These are phyloP conservation scores for Dicrostonyx torquatus DNA, from an alignment of 2,797 vertebrate genomes.

Conservation along the genomic window DNA sequence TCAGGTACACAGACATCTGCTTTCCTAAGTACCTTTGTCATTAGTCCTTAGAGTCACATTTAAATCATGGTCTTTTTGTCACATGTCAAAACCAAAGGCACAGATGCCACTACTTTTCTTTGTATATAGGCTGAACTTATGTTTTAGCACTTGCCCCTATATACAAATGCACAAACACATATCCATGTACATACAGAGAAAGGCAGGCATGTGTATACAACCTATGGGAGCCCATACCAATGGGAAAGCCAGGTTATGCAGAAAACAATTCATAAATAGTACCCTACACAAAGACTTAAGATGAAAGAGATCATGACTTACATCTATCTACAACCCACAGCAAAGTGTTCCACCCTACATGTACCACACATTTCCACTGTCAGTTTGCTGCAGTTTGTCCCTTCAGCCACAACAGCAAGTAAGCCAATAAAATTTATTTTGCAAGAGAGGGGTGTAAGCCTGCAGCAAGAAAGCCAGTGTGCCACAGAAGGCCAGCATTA, in stretches of 20 bases:
- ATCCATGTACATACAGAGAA: neutral
- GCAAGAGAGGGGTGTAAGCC: neutral
- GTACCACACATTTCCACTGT: neutral
- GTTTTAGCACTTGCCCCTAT: neutral
- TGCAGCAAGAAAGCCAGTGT: neutral
- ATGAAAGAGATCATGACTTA: neutral
- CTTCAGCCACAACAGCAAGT: neutral
- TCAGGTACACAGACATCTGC: neutral
- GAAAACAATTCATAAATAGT: neutral
- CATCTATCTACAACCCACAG: neutral
- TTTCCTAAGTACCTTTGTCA: conserved; percentile 10
- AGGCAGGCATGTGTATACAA: neutral
- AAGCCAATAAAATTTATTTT: conserved; percentile 30
- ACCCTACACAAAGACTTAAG: neutral
- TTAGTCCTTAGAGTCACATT: neutral
- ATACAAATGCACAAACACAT: accelerated
- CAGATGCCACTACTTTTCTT: neutral
- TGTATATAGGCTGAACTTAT: neutral
- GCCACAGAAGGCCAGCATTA: neutral
- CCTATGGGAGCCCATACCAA: neutral
- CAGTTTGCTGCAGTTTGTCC: neutral
- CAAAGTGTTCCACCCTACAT: neutral
- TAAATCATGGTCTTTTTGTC: conserved; percentile 30
- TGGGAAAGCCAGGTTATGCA: neutral
- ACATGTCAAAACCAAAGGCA: conserved; percentile 23